Percentiles rank a stretch among this genome's conserved stretches.
These are phyloP conservation scores for Aptenodytes patagonicus DNA, from an alignment of 2,113 vertebrate species.

Conservation along the genomic window DNA sequence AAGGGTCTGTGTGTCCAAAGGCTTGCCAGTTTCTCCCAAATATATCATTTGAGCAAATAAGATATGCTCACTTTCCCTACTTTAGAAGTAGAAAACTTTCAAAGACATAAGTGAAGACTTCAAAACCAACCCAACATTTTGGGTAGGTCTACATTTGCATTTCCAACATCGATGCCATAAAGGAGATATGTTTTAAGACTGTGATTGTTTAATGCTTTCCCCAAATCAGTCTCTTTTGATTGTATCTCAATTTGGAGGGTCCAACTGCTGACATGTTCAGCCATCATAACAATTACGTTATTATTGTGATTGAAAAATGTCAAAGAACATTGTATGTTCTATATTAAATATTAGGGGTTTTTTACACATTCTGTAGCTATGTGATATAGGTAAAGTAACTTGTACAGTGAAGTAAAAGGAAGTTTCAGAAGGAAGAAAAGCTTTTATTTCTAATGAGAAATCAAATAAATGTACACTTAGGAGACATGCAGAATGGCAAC, in stretches of 20 bases:
- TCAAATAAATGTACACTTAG: background rate
- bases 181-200: background rate
- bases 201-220: background rate
- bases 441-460: background rate
- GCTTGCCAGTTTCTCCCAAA: background rate
- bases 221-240: background rate
- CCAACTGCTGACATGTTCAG: background rate
- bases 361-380: background rate
- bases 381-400: background rate
- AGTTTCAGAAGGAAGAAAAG: background rate
- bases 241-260: background rate
- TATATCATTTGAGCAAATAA: background rate
- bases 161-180: background rate
- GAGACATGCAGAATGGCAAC: background rate
- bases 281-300: background rate
- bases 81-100: background rate
- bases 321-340: background rate
- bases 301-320: fast-evolving
- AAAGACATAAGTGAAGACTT: background rate
- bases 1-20: background rate
- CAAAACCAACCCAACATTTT: background rate
- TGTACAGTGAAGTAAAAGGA: background rate
- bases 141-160: background rate
- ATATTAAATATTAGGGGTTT: background rate
- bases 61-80: background rate